Evolutionary conservation across 2,888 invertebrate genomes (phyloP).

Genomic region (Parnassius orleans): DNA sequence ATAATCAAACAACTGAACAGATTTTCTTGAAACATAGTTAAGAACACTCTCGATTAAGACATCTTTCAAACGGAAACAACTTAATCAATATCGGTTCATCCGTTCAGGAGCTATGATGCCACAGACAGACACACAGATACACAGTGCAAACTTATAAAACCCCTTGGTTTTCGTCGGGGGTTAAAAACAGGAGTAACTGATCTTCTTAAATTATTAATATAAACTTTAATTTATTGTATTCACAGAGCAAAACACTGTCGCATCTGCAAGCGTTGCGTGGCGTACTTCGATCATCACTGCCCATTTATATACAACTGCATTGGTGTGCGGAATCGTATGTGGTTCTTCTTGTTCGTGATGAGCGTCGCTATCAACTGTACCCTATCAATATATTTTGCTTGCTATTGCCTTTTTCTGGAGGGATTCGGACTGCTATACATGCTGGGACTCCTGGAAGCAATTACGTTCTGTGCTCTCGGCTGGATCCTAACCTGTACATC

Average conservation of each 20-base stretch:
- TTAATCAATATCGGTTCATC: no score
- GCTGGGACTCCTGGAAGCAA: slow-evolving; percentile 90
- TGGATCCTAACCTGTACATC: slow-evolving; percentile 94
- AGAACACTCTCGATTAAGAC: no score
- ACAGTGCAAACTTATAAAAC: no score
- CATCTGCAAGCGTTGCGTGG: slow-evolving; percentile 93
- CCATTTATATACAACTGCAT: slow-evolving; percentile 98
- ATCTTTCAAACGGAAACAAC: no score
- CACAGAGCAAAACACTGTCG: slow-evolving; percentile 92
- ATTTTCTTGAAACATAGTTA: no score
- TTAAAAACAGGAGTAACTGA: no score
- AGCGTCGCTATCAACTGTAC: slow-evolving; percentile 94
- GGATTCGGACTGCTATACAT: slow-evolving; percentile 92
- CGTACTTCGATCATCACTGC: slow-evolving; percentile 96
- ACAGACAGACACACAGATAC: no score
- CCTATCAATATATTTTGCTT: slow-evolving; percentile 92
- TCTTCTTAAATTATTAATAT: not conserved
- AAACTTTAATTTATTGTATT: slow-evolving; percentile 21
- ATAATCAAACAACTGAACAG: no score
- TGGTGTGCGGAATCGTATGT: slow-evolving; percentile 93
- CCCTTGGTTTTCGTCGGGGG: no score
- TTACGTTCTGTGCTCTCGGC: slow-evolving; percentile 91
- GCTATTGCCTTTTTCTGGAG: slow-evolving; percentile 91
- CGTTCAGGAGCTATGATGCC: no score
- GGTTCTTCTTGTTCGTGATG: slow-evolving; percentile 95